Evolutionary conservation across 1,140 invertebrate species (phyloP), one percentile per base, ranked within the genome.

Genomic region (Anoplolepis gracilipes): DNA sequence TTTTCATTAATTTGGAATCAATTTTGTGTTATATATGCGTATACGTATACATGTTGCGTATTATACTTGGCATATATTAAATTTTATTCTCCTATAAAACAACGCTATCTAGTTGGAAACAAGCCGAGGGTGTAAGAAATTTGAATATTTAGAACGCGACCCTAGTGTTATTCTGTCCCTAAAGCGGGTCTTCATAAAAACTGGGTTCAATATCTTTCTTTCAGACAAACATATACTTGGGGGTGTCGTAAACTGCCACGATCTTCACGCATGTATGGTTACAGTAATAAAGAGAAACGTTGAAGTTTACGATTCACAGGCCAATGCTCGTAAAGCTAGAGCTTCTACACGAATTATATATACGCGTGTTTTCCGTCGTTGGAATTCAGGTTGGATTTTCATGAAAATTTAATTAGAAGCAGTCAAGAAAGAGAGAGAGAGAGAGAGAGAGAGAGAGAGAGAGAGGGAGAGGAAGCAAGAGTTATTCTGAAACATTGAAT

Each of bases 251-350:
- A 67, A 61, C 36, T 16, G 22, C 19, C 33, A 16, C n/a, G 25
- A 25, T n/a, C 55, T 64, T 64, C 8, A 39, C 39, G 16, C 42
- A 67, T 62, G 22, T 70, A 79, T 55, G 33, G 33, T 59, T 39
- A 25, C 28, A 11, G 53, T 86, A 87, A 87, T 87, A 87, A 87
- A 87, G 6, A 33, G 13, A 36, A 46, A 46, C 39, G 25, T 36
- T 84, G 57, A 77, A 87, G 84, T 82, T 82, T 86, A 86, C 59
- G 53, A 25, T 33, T 84, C 42, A 62, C 36, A 22, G 28, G 62
- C 53, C 22, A n/a, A n/a, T 22, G 13, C 61, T 76, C 85, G 39
- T 84, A 75, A 86, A 75, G 30, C 39, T 61, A 39, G 33, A 65
- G 16, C 49, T 86, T 57, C 39, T 33, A 69, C 61, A 46, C 28